Evolutionary conservation across 2,113 vertebrate genomes (phyloP).

Genomic region (Ginglymostoma cirratum): DNA sequence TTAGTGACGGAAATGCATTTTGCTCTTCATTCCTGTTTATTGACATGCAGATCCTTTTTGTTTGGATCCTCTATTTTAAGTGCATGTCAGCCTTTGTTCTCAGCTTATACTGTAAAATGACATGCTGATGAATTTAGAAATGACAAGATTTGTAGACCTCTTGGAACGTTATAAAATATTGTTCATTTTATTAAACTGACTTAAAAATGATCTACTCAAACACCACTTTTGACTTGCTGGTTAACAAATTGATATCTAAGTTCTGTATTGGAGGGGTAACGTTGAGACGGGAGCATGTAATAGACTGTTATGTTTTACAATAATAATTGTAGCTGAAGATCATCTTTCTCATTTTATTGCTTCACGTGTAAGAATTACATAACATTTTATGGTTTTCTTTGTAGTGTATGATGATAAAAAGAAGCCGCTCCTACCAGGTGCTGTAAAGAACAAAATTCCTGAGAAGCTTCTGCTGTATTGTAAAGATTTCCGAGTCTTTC

Average conservation of each 20-base stretch:
- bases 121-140: background rate
- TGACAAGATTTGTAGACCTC: constrained; percentile 21
- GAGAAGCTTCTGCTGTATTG: constrained; percentile 75
- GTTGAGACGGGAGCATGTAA: background rate
- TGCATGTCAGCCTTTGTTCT: background rate
- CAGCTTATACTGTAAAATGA: background rate
- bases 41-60: background rate
- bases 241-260: constrained; percentile 40
- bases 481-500: constrained; percentile 77
- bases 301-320: background rate
- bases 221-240: no score
- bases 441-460: constrained; percentile 66
- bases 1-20: background rate
- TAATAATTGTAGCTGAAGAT: background rate
- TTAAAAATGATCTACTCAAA: no score
- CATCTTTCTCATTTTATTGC: background rate
- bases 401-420: constrained; percentile 81
- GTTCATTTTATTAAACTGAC: background rate
- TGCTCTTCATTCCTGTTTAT: background rate
- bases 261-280: no score
- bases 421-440: constrained; percentile 60
- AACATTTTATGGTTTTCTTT: constrained; percentile 36
- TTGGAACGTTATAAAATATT: background rate
- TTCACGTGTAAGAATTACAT: background rate
- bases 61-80: background rate